Evolutionary conservation across 2,797 vertebrate species (phyloP).

Genomic region (Melanogrammus aeglefinus): DNA sequence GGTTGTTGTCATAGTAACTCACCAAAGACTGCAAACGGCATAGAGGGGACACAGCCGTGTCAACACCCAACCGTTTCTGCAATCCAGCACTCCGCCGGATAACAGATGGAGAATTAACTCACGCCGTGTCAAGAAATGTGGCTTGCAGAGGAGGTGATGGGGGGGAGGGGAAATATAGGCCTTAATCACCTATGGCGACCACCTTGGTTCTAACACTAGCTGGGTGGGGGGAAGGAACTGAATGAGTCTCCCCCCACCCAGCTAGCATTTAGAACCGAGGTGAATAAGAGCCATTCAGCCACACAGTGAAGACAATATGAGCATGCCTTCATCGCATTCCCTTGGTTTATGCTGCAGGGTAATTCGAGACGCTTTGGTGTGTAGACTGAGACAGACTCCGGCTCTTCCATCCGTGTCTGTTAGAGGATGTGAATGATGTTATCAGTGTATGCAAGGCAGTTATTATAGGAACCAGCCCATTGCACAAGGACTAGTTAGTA

Average conservation of each 20-base stretch:
- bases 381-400: neutral
- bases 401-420: neutral
- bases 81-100: conserved; percentile 16
- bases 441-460: neutral
- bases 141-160: neutral
- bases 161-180: neutral
- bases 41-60: conserved; percentile 54
- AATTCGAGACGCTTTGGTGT: neutral
- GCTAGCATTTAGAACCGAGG: no score
- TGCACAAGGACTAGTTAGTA: neutral
- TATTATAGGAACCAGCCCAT: no score
- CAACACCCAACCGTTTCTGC: conserved; percentile 31
- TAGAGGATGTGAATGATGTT: neutral
- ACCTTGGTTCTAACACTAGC: neutral
- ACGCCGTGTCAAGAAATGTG: neutral
- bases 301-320: neutral
- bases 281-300: neutral
- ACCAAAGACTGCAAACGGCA: conserved; percentile 51
- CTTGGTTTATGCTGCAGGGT: neutral
- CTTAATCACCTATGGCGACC: neutral
- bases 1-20: conserved; percentile 66
- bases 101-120: conserved; percentile 28
- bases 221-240: no score
- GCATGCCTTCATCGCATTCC: neutral
- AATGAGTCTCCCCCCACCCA: neutral